phyloP scores from a whole-genome alignment of 2,888 invertebrate species.

The Pediacus dermestoides region DNA sequence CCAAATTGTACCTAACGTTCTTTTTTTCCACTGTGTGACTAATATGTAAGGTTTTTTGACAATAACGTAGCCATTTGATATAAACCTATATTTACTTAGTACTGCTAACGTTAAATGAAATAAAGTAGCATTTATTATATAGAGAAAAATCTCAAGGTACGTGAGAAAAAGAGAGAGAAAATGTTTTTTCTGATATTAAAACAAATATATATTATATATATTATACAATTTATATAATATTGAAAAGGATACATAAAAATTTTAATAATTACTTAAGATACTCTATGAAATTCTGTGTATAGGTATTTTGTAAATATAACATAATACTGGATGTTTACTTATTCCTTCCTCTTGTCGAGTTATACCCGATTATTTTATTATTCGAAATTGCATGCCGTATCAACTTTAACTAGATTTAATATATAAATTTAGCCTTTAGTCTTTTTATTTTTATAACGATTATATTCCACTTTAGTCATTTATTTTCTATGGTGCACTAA shows the following conservation, averaged over 20 bases:
- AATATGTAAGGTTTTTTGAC: conserved; percentile 50
- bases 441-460: conserved; percentile 29
- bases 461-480: conserved; percentile 29
- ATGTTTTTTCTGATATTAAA: conserved; percentile 38
- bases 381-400: conserved; percentile 15
- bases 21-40: conserved; percentile 49
- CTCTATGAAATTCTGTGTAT: conserved; percentile 46
- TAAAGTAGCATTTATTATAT: conserved; percentile 49
- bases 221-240: conserved; percentile 46
- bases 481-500: conserved; percentile 27
- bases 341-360: conserved; percentile 24
- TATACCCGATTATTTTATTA: neutral
- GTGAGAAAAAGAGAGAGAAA: conserved; percentile 45
- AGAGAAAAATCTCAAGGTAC: conserved; percentile 42
- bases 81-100: conserved; percentile 46
- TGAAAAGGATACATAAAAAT: conserved; percentile 40
- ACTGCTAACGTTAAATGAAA: conserved; percentile 46
- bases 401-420: conserved; percentile 22
- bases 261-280: conserved; percentile 44
- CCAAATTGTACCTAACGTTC: conserved; percentile 50
- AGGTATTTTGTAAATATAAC: conserved; percentile 31
- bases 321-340: conserved; percentile 39
- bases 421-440: conserved; percentile 21
- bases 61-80: conserved; percentile 53
- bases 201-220: conserved; percentile 41